phyloP scores from a whole-genome alignment of 2,113 vertebrate species.

The Lonchura striata region DNA sequence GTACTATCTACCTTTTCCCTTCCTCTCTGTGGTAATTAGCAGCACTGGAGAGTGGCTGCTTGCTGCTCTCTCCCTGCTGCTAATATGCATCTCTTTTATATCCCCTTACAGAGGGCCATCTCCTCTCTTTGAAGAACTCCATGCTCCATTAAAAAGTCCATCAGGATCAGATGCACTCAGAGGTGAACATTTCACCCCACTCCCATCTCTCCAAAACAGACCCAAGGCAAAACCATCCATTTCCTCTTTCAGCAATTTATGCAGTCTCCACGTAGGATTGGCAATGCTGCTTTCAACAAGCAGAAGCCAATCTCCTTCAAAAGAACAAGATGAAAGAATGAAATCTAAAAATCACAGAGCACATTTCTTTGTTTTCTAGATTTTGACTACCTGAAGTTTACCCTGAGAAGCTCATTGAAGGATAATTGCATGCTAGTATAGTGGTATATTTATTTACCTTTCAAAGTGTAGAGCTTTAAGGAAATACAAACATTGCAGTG shows the following conservation, averaged over 20 bases:
- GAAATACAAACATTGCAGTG: background rate
- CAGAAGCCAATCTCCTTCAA: background rate
- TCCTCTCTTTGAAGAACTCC: background rate
- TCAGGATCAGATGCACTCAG: background rate
- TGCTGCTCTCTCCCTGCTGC: background rate
- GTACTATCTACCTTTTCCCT: background rate
- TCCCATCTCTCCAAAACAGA: background rate
- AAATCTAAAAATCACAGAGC: background rate
- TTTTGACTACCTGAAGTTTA: background rate
- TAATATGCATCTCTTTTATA: background rate
- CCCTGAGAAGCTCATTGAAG: background rate
- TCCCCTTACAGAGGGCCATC: background rate
- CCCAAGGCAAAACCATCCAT: background rate
- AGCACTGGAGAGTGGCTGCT: background rate
- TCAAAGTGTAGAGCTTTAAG: background rate
- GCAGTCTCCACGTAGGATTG: background rate
- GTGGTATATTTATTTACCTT: background rate
- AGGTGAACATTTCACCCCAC: fast-evolving
- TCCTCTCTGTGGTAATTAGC: background rate
- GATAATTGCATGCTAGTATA: background rate
- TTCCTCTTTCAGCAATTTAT: background rate
- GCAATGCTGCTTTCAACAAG: background rate
- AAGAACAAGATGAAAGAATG: background rate
- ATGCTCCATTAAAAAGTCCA: background rate
- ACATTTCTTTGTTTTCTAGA: background rate